Evolutionary conservation across 2,888 invertebrate genomes (phyloP), one percentile per base, ranked within the genome.

Genomic region (Lepidochitona cinerea): DNA sequence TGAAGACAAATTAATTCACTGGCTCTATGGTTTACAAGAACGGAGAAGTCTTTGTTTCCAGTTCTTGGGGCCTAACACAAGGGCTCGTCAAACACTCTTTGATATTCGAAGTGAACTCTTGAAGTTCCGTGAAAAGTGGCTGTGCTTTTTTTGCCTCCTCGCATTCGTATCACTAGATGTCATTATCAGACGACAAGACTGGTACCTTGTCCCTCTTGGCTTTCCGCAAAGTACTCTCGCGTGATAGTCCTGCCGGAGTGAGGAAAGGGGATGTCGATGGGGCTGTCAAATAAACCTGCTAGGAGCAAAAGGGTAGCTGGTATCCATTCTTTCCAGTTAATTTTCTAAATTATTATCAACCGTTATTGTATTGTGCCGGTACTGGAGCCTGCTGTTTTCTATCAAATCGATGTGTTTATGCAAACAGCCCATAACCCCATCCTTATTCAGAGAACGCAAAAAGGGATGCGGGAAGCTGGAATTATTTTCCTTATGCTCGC

Each of bases 221-320:
- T 29, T 29, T 29, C 59, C 29, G 29, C 23, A 32, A 59, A 59
- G 14, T 59, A 12, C 59, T 59, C 29, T 59, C 59, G 29, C 23
- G 59, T 29, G 14, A 29, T 23, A 59, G 32, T 29, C 59, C 12
- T 14, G 26, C 23, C 29, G 29, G 59, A 59, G 29, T 29, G 23
- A 32, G 29, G 29, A 32, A 29, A 32, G 2, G 29, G 14, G 14
- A 14, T 32, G 29, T 59, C 59, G 59, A 59, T 59, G 23, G 29
- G 29, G 29, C 59, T 59, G 59, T 14, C 59, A 59, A 59, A 59
- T 59, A 59, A 59, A 59, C 29, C 59, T 59, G 59, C 59, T 29
- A 59, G 29, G 23, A 32, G 59, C 29, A 59, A 59, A 29, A 32
- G 23, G 23, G 29, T 29, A 26, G 59, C 23, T 29, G 59, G 59